Conservation (phyloP, 2,888 invertebrate species). For the Scelioninae gen. 1 region DNA sequence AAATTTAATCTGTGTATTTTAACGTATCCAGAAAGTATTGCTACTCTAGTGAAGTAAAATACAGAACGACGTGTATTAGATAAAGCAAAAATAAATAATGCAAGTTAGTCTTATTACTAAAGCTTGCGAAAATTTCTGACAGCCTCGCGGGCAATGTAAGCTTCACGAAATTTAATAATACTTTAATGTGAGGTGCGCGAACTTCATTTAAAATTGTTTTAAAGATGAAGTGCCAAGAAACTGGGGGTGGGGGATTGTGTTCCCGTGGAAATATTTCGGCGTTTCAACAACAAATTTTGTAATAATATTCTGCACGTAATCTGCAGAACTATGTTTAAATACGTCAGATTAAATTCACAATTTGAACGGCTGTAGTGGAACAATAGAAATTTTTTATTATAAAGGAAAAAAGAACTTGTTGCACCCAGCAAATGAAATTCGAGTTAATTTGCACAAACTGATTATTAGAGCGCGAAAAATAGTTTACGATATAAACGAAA, state of each 20-base stretch:
- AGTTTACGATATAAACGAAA: conserved; percentile 40
- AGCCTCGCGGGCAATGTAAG: conserved; percentile 36
- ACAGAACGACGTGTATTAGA: conserved; percentile 15
- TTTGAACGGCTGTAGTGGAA: not conserved
- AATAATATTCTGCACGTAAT: conserved; percentile 11
- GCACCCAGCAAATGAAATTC: conserved; percentile 14
- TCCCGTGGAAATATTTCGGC: conserved; percentile 30
- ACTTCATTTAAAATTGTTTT: conserved; percentile 56
- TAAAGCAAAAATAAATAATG: conserved; percentile 52
- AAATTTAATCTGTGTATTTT: conserved; percentile 52
- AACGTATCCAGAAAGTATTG: conserved; percentile 23
- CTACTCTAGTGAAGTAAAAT: conserved; percentile 10
- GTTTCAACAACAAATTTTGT: conserved; percentile 18
- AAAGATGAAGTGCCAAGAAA: conserved; percentile 17
- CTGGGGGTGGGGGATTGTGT: not conserved
- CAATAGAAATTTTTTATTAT: too few species aligned
- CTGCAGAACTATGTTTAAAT: not conserved
- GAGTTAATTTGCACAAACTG: conserved; percentile 28
- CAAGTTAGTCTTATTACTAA: conserved; percentile 51
- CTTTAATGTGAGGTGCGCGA: conserved; percentile 39
- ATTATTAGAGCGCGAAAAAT: conserved; percentile 17
- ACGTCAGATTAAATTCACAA: too few species aligned
- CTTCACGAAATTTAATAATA: conserved; percentile 51
- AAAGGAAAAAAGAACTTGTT: conserved; percentile 43
- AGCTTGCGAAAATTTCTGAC: conserved; percentile 41